Percentiles rank a stretch among this genome's conserved stretches.
Evolutionary conservation across 2,888 invertebrate genomes (phyloP).

Genomic region (Calephelis perditalis): DNA sequence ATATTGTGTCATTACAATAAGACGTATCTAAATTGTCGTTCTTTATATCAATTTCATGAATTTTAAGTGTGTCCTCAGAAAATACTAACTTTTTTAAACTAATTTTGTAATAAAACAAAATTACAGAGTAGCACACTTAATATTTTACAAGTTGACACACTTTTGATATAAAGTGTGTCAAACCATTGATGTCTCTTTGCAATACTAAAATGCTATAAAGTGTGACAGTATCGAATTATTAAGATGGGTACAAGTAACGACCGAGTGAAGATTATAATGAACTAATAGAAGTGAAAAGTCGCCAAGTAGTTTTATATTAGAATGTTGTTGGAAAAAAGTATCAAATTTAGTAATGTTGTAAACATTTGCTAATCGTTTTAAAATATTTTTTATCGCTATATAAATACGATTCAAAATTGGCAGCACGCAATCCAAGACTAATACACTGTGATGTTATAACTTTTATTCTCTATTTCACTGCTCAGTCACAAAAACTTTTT

Average conservation of each 20-base stretch:
- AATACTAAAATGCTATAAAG: too few species aligned
- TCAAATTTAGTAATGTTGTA: slow-evolving; percentile 17
- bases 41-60: too few species aligned
- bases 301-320: background rate
- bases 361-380: slow-evolving; percentile 27
- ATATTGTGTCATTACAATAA: too few species aligned
- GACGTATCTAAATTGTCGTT: too few species aligned
- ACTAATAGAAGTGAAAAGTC: background rate
- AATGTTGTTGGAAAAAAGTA: background rate
- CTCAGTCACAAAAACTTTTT: slow-evolving; percentile 23
- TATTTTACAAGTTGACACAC: background rate
- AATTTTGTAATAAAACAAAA: too few species aligned
- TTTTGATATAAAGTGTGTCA: background rate
- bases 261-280: background rate
- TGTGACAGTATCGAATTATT: too few species aligned
- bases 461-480: slow-evolving; percentile 25
- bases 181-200: too few species aligned
- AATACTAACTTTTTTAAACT: too few species aligned
- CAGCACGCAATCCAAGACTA: slow-evolving; percentile 26
- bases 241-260: too few species aligned
- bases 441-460: slow-evolving; percentile 26
- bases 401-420: slow-evolving; percentile 25
- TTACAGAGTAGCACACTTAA: too few species aligned
- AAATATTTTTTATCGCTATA: slow-evolving; percentile 16
- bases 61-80: too few species aligned